Percentiles rank a stretch among this genome's conserved stretches.
These are phyloP conservation scores for Sphaeridia pumilis DNA, from an alignment of 2,888 invertebrate species.

Conservation along the genomic window DNA sequence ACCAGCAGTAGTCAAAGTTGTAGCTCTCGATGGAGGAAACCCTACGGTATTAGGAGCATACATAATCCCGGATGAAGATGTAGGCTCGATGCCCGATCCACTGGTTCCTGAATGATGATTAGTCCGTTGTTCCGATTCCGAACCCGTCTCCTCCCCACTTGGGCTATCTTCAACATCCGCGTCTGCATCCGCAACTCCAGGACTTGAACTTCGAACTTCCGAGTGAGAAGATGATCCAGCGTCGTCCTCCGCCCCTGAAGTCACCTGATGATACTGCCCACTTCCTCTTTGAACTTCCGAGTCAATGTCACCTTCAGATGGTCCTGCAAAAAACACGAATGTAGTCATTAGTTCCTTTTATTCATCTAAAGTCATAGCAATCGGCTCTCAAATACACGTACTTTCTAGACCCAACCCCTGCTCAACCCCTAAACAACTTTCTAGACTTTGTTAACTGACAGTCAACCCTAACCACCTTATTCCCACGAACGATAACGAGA, in stretches of 20 bases:
- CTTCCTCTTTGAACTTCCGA: too few species aligned
- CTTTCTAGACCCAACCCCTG: too few species aligned
- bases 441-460: too few species aligned
- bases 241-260: conserved; percentile 20
- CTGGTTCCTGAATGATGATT: background rate
- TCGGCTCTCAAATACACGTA: too few species aligned
- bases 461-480: too few species aligned
- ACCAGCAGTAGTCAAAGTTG: background rate
- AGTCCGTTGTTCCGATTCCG: conserved; percentile 8
- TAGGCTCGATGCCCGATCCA: conserved; percentile 3
- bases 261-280: conserved; percentile 9
- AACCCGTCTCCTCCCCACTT: conserved; percentile 18
- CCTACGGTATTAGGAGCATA: conserved; percentile 22
- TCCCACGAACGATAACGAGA: too few species aligned
- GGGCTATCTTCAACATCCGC: conserved; percentile 24
- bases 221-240: conserved; percentile 22
- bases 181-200: conserved; percentile 20
- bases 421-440: too few species aligned
- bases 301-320: conserved; percentile 9
- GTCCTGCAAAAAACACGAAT: too few species aligned
- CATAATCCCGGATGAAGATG: conserved; percentile 5
- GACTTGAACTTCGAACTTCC: conserved; percentile 22
- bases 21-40: conserved; percentile 21
- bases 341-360: too few species aligned
- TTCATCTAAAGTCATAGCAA: too few species aligned